Conservation (phyloP, 2,113 vertebrate genomes). For the Hippocampus guttulatus region DNA sequence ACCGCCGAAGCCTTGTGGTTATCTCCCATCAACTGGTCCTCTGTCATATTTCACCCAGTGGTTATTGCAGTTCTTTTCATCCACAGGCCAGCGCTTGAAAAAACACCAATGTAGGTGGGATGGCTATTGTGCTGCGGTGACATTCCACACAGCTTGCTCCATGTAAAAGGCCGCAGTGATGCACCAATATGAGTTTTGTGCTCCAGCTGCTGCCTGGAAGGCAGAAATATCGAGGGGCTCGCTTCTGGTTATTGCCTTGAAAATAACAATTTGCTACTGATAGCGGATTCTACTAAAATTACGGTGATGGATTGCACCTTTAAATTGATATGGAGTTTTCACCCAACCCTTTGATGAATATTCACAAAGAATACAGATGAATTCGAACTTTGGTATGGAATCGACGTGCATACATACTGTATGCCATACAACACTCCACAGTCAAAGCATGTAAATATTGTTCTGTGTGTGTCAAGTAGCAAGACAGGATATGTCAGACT, state of each 20-base stretch:
- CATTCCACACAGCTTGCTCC: conserved; percentile 35
- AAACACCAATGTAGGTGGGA: conserved; percentile 19
- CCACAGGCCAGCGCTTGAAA: conserved; percentile 25
- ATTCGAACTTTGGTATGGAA: conserved; percentile 6
- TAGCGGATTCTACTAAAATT: conserved; percentile 49
- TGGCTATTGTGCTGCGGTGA: conserved; percentile 37
- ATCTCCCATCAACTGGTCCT: conserved; percentile 13
- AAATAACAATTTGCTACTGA: conserved; percentile 52
- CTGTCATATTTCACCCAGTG: conserved; percentile 8
- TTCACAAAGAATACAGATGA: conserved; percentile 44
- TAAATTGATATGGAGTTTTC: conserved; percentile 59
- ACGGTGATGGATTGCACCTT: conserved; percentile 53
- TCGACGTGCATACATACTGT: neutral
- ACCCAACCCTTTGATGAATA: conserved; percentile 45
- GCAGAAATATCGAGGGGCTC: conserved; percentile 58
- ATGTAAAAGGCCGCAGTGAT: conserved; percentile 40
- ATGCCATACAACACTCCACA: conserved; percentile 15
- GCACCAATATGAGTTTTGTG: conserved; percentile 50
- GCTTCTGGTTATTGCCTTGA: conserved; percentile 57
- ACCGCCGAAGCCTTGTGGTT: conserved; percentile 15
- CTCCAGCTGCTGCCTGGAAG: conserved; percentile 58
- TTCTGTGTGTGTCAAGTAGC: conserved; percentile 37
- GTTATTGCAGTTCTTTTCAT: conserved; percentile 6
- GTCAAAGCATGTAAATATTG: conserved; percentile 39
- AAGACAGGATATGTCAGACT: conserved; percentile 33